A percentile compares a stretch with the other conserved stretches of the same genome.
These are phyloP conservation scores for Drosophila tristis DNA, from an alignment of 1,140 invertebrate genomes.

Conservation along the genomic window DNA sequence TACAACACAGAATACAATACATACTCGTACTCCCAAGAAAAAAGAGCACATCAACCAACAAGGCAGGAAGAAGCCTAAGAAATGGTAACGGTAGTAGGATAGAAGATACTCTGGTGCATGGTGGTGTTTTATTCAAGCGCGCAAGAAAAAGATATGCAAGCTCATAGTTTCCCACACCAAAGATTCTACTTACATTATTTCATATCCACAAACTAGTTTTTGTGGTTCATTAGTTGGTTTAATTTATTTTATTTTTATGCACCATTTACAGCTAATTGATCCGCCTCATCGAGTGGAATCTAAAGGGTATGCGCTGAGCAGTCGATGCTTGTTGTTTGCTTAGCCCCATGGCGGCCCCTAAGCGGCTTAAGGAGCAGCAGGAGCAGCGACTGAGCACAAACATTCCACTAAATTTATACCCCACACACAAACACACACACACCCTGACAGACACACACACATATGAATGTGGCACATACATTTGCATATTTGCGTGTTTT, in stretches of 20 bases:
- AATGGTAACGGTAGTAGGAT: not conserved
- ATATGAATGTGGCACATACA: slow-evolving; percentile 46
- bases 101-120: not conserved
- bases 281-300: not conserved
- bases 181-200: no score
- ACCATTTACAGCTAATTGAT: not conserved
- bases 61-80: slow-evolving; percentile 10
- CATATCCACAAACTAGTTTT: no score
- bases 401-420: slow-evolving; percentile 48
- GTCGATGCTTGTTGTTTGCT: slow-evolving; percentile 64
- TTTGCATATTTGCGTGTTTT: slow-evolving; percentile 81
- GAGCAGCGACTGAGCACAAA: slow-evolving; percentile 36
- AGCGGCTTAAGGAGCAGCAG: slow-evolving; percentile 73
- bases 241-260: not conserved
- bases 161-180: no score
- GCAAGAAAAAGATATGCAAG: no score
- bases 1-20: slow-evolving; percentile 74
- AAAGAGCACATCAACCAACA: slow-evolving; percentile 40
- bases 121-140: no score
- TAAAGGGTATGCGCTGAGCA: slow-evolving; percentile 48
- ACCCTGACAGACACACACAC: slow-evolving; percentile 2
- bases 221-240: no score
- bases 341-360: slow-evolving; percentile 67
- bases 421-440: slow-evolving; percentile 34
- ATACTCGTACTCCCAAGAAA: slow-evolving; percentile 49